phyloP scores from a whole-genome alignment of 2,113 vertebrate genomes.

The Scophthalmus maximus region DNA sequence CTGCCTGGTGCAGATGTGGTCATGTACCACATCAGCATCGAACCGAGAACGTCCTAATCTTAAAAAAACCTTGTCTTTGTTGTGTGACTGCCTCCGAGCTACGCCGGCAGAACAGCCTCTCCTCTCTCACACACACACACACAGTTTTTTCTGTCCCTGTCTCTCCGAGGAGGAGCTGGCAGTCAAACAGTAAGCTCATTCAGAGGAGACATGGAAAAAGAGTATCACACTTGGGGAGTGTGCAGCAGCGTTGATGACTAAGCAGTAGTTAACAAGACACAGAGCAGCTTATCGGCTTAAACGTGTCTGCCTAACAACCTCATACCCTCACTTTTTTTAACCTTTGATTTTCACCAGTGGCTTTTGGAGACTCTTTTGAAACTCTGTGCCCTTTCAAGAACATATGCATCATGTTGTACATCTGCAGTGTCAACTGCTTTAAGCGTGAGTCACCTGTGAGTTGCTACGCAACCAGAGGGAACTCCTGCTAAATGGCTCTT shows the following conservation, averaged over 20 bases:
- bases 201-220: constrained; percentile 74
- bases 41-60: constrained; percentile 37
- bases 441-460: constrained; percentile 36
- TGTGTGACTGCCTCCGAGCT: constrained; percentile 21
- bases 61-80: constrained; percentile 12
- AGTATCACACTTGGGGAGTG: constrained; percentile 69
- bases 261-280: constrained; percentile 58
- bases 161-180: constrained; percentile 67
- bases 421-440: constrained; percentile 35
- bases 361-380: constrained; percentile 7
- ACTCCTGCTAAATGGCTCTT: constrained; percentile 30
- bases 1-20: too few relatives aligned
- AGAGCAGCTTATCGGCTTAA: constrained; percentile 48
- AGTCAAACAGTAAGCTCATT: constrained; percentile 72
- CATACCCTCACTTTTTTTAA: neutral
- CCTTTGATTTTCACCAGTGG: neutral
- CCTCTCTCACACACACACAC: constrained; percentile 14
- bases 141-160: constrained; percentile 20
- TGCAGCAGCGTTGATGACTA: constrained; percentile 60
- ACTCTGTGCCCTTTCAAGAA: constrained; percentile 16
- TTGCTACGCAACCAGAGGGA: too few relatives aligned
- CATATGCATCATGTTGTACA: constrained; percentile 11
- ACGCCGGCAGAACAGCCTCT: constrained; percentile 22
- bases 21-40: constrained; percentile 22
- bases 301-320: constrained; percentile 26